These are phyloP conservation scores for Eupithecia insigniata DNA, from an alignment of 2,888 invertebrate genomes.

Conservation along the genomic window DNA sequence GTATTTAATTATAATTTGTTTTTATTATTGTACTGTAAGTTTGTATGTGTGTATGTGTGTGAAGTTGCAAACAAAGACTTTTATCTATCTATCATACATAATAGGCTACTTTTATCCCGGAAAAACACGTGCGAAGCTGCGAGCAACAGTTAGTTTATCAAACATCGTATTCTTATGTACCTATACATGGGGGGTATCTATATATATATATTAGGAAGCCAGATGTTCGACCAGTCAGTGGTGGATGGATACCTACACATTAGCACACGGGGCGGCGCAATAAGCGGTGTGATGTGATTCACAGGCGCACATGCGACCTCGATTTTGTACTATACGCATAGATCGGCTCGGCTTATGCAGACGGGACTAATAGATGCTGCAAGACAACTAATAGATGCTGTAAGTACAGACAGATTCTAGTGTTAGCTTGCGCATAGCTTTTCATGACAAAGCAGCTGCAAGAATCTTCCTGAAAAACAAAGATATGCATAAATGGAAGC, in stretches of 20 bases:
- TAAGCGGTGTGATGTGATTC: slow-evolving; percentile 71
- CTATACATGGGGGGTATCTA: neutral
- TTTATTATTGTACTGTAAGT: too few relatives aligned
- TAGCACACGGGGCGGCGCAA: slow-evolving; percentile 46
- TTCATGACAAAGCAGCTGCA: neutral
- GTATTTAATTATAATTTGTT: too few relatives aligned
- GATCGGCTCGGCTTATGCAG: slow-evolving; percentile 19
- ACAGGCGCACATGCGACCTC: slow-evolving; percentile 78
- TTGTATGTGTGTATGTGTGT: too few relatives aligned
- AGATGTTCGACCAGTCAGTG: slow-evolving; percentile 36
- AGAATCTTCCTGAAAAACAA: neutral
- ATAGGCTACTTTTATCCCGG: too few relatives aligned
- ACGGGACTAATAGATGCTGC: neutral
- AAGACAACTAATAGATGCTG: neutral
- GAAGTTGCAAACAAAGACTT: too few relatives aligned
- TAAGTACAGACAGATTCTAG: neutral
- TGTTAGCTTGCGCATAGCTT: neutral
- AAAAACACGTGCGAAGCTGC: too few relatives aligned
- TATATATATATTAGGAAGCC: slow-evolving; percentile 9
- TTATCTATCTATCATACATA: too few relatives aligned
- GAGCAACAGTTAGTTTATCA: neutral
- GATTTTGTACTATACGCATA: slow-evolving; percentile 49
- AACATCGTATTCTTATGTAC: neutral
- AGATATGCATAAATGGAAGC: neutral
- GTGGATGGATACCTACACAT: slow-evolving; percentile 37